Conservation (phyloP, 1,140 invertebrate genomes). For the Copidosoma floridanum region DNA sequence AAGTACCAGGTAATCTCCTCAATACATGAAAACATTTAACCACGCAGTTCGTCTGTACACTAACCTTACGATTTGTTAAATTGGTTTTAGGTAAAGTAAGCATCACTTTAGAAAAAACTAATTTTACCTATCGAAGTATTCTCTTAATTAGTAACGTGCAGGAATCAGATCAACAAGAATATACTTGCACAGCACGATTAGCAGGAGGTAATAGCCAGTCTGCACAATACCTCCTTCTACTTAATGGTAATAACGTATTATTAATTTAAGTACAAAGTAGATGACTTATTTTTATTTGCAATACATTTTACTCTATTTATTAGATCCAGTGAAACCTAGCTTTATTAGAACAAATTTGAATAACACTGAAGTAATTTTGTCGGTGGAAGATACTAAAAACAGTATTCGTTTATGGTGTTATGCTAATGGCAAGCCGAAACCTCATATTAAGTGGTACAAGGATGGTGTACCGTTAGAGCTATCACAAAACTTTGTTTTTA, state of each 20-base stretch:
- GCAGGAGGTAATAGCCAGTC: constrained; percentile 27
- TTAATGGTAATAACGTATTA: constrained; percentile 40
- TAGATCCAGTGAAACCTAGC: constrained; percentile 39
- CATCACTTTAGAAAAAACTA: constrained; percentile 23
- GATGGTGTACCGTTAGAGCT: not conserved
- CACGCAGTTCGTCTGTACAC: no score
- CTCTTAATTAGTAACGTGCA: constrained; percentile 33
- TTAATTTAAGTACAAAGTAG: no score
- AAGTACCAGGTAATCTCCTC: not conserved
- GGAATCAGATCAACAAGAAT: constrained; percentile 32
- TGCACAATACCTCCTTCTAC: constrained; percentile 29
- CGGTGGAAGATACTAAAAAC: constrained; percentile 29
- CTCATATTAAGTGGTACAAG: constrained; percentile 48
- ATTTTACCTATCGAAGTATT: constrained; percentile 39
- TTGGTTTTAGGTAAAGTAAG: constrained; percentile 31
- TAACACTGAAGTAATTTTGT: constrained; percentile 27
- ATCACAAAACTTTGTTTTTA: no score
- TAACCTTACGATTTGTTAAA: no score
- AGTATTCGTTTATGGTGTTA: constrained; percentile 39
- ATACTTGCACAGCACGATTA: constrained; percentile 37
- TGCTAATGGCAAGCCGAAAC: constrained; percentile 43
- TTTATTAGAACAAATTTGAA: constrained; percentile 37
- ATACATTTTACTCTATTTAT: no score
- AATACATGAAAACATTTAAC: not conserved
- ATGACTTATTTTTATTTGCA: no score